A percentile compares a stretch with the other conserved stretches of the same genome.
These are phyloP conservation scores for Ptilonorhynchus violaceus DNA, from an alignment of 2,113 vertebrate species.

Conservation along the genomic window DNA sequence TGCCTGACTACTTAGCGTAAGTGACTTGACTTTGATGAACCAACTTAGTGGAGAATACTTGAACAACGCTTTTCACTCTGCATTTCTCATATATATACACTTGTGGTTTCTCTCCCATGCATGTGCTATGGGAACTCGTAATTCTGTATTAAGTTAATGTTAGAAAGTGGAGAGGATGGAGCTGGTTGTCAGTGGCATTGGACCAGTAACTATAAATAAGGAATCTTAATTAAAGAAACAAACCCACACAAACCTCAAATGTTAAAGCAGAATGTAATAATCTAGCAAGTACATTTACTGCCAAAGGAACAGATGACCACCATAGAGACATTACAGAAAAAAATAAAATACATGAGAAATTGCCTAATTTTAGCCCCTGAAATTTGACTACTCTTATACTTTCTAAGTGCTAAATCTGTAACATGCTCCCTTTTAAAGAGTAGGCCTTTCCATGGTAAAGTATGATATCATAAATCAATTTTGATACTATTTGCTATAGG, in stretches of 20 bases:
- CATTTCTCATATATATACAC: not conserved
- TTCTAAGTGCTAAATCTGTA: not conserved
- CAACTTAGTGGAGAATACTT: not conserved
- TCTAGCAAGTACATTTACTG: not conserved
- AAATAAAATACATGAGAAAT: not conserved
- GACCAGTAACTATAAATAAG: not conserved
- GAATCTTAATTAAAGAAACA: not conserved
- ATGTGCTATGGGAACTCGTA: rapidly evolving
- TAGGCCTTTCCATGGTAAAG: not conserved
- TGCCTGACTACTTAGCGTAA: slow-evolving; percentile 94
- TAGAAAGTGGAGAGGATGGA: not conserved
- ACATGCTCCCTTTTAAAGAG: not conserved
- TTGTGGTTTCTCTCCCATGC: not conserved
- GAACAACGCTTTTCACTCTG: not conserved
- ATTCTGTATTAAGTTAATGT: not conserved
- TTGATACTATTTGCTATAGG: not conserved
- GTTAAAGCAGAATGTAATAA: not conserved
- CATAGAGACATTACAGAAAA: not conserved
- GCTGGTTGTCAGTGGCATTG: not conserved
- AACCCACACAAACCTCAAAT: rapidly evolving
- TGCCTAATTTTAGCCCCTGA: not conserved
- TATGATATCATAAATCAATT: not conserved
- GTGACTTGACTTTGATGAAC: slow-evolving; percentile 50
- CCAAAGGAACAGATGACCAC: not conserved
- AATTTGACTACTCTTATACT: not conserved